Base-by-base conservation (phyloP, 2,888 invertebrate genomes). In the Agonum fuliginosum region DNA sequence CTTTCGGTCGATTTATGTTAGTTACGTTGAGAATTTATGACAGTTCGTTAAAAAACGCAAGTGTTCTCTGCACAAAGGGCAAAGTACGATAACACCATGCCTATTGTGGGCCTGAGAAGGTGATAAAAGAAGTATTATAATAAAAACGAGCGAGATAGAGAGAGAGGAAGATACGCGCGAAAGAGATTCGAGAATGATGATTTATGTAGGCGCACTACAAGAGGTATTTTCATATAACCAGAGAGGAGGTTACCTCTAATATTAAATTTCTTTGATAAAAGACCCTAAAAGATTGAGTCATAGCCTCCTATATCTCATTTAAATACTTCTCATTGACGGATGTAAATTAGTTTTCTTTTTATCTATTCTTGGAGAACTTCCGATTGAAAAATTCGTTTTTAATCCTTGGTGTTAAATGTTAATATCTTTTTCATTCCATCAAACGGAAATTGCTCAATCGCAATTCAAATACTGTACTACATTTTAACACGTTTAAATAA, bases 201-300 rank as follows among this genome's bases (percentile, higher is more conserved):
- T 75, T 75, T 75, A 75, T 75, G 75, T 67, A 19, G 20, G 27
- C 34, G 22, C 67, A 75, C 75, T 67, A 75, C 75, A 75, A 75
- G 75, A 75, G 75, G 75, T 65, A 75, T 75, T 75, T 73, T 75
- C 65, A 75, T 75, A 75, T 75, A 70, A 46, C 70, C 41, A 22
- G 43, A 27, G 70, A n/a, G 51, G 43, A 20, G 48, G 65, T 75
- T 67, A 46, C 74, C 43, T 51, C 54, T 75, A 65, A 75, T 67
- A 75, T 75, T 75, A 75, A 75, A 75, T 75, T 48, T 75, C 75
- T 67, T 75, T 75, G 75, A 75, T 75, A 75, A 75, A 75, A 75
- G 75, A 75, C 75, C 67, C 51, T 46, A 37, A 67, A 51, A 65
- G 75, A 67, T 67, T 67, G 67, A 75, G 48, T 48, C 67, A 46